Evolutionary conservation across 2,113 vertebrate species (phyloP), one percentile per base, ranked within the genome.

Genomic region (Struthio camelus): DNA sequence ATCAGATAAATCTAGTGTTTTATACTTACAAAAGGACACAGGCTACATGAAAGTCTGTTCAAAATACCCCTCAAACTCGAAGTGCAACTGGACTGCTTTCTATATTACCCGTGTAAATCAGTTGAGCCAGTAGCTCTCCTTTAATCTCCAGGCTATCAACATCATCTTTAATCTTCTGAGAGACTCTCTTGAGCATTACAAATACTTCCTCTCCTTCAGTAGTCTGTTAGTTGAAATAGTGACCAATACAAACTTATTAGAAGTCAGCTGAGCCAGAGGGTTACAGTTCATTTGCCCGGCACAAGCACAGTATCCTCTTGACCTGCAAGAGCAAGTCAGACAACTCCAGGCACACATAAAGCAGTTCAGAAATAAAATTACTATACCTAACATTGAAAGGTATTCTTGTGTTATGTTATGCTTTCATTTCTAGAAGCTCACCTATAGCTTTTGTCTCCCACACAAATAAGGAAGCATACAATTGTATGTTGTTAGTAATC

Each of bases 401-500:
- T 3, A 12, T 76, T 4, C 42, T 83, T 77, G 11, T 18, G 22
- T 85, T 53, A 67, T 2, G 2, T 9, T 19, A 32, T 19, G 3
- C 59, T 75, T 79, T 76, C 48, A 6, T 14, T 85, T 79, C 20
- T 8, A 71, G 36, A 75, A 66, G 14, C 2, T 48, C 48, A 58
- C 9, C 15, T 80, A 14, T 62, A 76, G 36, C 17, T 53, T 71
- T 87, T 53, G 5, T 14, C 4, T 38, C 0, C 2, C 3, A 38
- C 14, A 22, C 15, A 6, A 65, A 62, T 38, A 65, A 75, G 12
- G 6, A 6, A 77, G 3, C 9, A 28, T 2, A 12, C 16, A n/a
- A 51, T 0, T 34, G 0, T 18, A 32, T 13, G 0, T 28, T 79
- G 12, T 16, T 71, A 42, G 12, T 2, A 64, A 40, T 44, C 5